Conservation (phyloP, 2,888 invertebrate genomes). For the Tinea semifulvella region DNA sequence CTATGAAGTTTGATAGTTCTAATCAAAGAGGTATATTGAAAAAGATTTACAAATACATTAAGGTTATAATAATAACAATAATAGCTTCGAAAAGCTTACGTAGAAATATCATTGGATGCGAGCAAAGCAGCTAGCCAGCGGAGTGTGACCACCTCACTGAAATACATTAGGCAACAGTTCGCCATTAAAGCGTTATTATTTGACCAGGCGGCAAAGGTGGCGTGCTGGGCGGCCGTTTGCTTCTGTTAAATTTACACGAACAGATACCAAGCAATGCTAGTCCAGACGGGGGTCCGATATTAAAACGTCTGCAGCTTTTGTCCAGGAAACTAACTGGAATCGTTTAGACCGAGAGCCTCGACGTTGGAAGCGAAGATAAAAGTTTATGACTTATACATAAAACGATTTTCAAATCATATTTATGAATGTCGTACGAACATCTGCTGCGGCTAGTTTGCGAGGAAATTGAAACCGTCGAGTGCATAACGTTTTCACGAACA, state of each 20-base stretch:
- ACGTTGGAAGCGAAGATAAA: slow-evolving; percentile 50
- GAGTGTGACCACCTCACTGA: slow-evolving; percentile 40
- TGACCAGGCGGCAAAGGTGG: slow-evolving; percentile 52
- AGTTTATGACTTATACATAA: slow-evolving; percentile 65
- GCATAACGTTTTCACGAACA: slow-evolving; percentile 61
- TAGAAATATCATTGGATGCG: too few relatives aligned
- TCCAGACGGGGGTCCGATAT: slow-evolving; percentile 48
- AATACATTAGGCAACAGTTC: slow-evolving; percentile 63
- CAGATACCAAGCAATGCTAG: slow-evolving; percentile 39
- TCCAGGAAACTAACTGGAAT: slow-evolving; percentile 52
- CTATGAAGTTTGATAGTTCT: neutral
- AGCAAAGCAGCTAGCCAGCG: too few relatives aligned
- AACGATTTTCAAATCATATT: slow-evolving; percentile 67
- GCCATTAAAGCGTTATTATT: slow-evolving; percentile 56
- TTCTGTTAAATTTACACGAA: slow-evolving; percentile 52
- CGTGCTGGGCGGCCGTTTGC: slow-evolving; percentile 52
- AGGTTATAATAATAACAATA: too few relatives aligned
- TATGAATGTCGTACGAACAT: slow-evolving; percentile 57
- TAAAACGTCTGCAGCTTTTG: slow-evolving; percentile 62
- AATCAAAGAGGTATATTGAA: neutral
- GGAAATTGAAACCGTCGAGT: slow-evolving; percentile 62
- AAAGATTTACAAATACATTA: neutral
- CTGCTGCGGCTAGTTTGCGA: slow-evolving; percentile 55
- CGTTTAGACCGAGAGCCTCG: slow-evolving; percentile 40
- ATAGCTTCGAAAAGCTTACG: too few relatives aligned